phyloP scores from a whole-genome alignment of 1,140 invertebrate genomes.

The Heliconius himera region DNA sequence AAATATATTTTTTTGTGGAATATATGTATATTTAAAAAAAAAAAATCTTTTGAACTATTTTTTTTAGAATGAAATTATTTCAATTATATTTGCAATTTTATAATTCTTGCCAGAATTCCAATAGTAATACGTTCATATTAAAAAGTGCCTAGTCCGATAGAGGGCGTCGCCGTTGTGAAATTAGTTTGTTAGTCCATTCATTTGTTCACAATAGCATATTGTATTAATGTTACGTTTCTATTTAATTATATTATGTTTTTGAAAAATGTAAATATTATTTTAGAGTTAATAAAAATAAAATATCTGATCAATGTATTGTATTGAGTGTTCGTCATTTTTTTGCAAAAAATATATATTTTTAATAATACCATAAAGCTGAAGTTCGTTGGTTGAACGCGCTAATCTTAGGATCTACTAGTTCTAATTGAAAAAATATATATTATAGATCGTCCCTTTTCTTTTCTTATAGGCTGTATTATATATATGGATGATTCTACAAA shows the following conservation, averaged over 20 bases:
- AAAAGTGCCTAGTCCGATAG: neutral
- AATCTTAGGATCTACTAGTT: no score
- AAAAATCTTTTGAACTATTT: no score
- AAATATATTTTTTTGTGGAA: no score
- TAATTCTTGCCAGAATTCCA: neutral
- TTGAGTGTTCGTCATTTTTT: neutral
- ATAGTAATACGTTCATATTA: neutral
- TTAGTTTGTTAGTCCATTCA: neutral
- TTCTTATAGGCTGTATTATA: no score
- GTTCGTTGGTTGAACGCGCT: no score
- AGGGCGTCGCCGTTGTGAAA: neutral
- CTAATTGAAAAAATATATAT: no score
- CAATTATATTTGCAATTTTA: neutral
- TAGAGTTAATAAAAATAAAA: conserved; percentile 8
- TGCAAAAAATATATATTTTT: neutral
- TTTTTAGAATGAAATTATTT: neutral
- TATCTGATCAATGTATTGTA: neutral
- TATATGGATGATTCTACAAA: no score
- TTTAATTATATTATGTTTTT: neutral
- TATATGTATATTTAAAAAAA: no score
- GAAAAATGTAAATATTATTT: conserved; percentile 1
- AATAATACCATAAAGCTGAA: neutral
- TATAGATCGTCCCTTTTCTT: no score
- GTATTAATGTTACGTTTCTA: neutral
- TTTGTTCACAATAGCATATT: neutral